Base-by-base conservation (phyloP, 2,113 vertebrate species). In the Poicephalus meyeri region DNA sequence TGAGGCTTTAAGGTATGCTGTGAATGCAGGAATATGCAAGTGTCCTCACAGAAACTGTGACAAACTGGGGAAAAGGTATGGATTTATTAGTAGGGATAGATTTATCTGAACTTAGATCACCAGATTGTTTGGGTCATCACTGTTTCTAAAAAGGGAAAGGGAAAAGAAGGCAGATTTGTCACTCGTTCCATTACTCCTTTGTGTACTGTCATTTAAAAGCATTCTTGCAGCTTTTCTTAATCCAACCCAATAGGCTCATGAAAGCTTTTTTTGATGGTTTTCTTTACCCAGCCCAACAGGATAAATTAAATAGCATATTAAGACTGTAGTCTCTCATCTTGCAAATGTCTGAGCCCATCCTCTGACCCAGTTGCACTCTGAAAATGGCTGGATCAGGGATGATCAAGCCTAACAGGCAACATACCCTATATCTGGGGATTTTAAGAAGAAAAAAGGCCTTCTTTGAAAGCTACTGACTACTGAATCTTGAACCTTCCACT, bases 211-310 rank as follows among this genome's bases (percentile, higher is more conserved):
- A 72, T 85, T 92, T 91, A 89, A 81, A 92, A 44, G 39, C 49
- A 84, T 81, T 53, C 44, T 31, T 61, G 65, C 74, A 65, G 53
- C 73, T 90, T 91, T 93, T 70, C 70, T 88, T 95, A 92, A 92
- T 96, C 77, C 9, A 3, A 64, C 56, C 65, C 56, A 76, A 52
- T 20, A 81, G 52, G 47, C n/a, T 89, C 70, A 87, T 71, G 47
- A 85, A 95, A 87, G 61, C 24, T 76, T 85, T 85, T 96, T 86
- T 28, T 89, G 78, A 81, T 76, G 60, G 7, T 61, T 95, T 93
- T 91, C 84, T 89, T 80, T 79, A 61, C 39, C 28, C 73, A 65
- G 50, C 13, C 39, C 77, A 89, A 89, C 2, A 87, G n/a, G 78
- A 80, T 85, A 81, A 87, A 95, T 70, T 50, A 89, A 94, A 69